phyloP scores from a whole-genome alignment of 2,797 vertebrate genomes.

The Cetoscarus ocellatus region DNA sequence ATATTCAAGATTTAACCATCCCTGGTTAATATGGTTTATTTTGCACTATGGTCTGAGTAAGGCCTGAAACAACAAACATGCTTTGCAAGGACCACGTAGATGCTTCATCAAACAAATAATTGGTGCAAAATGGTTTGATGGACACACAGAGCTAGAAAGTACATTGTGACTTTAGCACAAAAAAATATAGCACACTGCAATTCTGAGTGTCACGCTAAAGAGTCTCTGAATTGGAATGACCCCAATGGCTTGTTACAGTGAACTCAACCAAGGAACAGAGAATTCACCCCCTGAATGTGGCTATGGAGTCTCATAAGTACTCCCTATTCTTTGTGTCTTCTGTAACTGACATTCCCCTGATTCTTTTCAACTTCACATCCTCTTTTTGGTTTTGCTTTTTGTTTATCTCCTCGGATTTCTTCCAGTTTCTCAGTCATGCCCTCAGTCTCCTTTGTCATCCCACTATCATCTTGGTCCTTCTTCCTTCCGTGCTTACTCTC shows the following conservation, averaged over 20 bases:
- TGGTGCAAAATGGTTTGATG: too few relatives aligned
- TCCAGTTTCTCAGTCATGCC: slow-evolving; percentile 5
- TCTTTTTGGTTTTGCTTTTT: too few relatives aligned
- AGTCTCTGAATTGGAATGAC: slow-evolving; percentile 7
- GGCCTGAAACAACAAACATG: too few relatives aligned
- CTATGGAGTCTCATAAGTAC: slow-evolving; percentile 15
- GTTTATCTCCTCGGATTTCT: slow-evolving; percentile 13
- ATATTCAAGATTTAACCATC: too few relatives aligned
- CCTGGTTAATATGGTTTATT: too few relatives aligned
- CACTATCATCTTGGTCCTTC: slow-evolving; percentile 1
- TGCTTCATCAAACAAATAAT: too few relatives aligned
- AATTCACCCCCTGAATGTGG: slow-evolving; percentile 9
- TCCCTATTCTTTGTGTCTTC: not conserved
- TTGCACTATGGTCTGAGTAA: too few relatives aligned
- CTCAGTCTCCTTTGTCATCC: slow-evolving; percentile 17
- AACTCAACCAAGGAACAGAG: slow-evolving; percentile 13
- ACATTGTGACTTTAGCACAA: too few relatives aligned
- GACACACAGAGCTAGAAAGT: not conserved
- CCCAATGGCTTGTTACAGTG: slow-evolving; percentile 1
- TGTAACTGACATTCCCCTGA: slow-evolving; percentile 6
- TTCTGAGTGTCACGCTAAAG: not conserved
- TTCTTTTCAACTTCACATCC: slow-evolving; percentile 7
- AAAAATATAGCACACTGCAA: not conserved
- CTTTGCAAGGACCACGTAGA: too few relatives aligned
- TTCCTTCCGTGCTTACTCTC: slow-evolving; percentile 1